Percentiles rank a stretch among this genome's conserved stretches.
These are phyloP conservation scores for Ecliptopera silaceata DNA, from an alignment of 2,888 invertebrate genomes.

Conservation along the genomic window DNA sequence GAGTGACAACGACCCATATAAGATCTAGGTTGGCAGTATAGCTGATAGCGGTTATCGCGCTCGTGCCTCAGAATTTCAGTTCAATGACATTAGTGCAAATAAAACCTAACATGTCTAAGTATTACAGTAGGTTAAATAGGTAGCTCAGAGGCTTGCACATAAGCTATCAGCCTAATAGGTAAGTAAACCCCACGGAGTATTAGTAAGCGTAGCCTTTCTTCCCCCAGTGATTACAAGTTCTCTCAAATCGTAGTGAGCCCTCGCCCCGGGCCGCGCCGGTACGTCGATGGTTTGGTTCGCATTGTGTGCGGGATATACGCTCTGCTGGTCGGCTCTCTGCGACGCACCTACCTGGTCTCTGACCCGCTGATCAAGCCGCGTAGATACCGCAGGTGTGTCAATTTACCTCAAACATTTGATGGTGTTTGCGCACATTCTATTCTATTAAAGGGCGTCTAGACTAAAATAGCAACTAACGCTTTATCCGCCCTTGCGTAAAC, in stretches of 20 bases:
- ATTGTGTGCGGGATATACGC: constrained; percentile 60
- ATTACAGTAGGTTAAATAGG: too few species aligned
- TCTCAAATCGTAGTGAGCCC: constrained; percentile 62
- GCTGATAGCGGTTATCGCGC: neutral
- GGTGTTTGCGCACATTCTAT: constrained; percentile 8
- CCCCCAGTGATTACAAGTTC: constrained; percentile 72
- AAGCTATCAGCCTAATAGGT: neutral
- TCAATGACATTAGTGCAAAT: neutral
- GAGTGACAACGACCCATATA: constrained; percentile 11
- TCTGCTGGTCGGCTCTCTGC: constrained; percentile 52
- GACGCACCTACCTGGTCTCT: constrained; percentile 47
- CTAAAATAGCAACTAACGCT: neutral
- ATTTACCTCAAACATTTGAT: neutral
- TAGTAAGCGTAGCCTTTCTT: constrained; percentile 40
- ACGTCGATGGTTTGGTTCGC: constrained; percentile 68
- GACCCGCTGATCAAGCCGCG: constrained; percentile 47
- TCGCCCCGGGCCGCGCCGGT: constrained; percentile 40
- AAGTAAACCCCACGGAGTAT: neutral
- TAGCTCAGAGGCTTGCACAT: too few species aligned
- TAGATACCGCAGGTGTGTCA: constrained; percentile 56
- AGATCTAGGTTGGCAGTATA: constrained; percentile 2
- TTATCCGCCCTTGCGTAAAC: constrained; percentile 10
- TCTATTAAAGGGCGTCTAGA: neutral
- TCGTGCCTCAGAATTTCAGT: neutral
- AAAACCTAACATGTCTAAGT: neutral